Percentiles rank a stretch among this genome's conserved stretches.
phyloP scores from a whole-genome alignment of 1,140 invertebrate species.

The Achroia grisella region DNA sequence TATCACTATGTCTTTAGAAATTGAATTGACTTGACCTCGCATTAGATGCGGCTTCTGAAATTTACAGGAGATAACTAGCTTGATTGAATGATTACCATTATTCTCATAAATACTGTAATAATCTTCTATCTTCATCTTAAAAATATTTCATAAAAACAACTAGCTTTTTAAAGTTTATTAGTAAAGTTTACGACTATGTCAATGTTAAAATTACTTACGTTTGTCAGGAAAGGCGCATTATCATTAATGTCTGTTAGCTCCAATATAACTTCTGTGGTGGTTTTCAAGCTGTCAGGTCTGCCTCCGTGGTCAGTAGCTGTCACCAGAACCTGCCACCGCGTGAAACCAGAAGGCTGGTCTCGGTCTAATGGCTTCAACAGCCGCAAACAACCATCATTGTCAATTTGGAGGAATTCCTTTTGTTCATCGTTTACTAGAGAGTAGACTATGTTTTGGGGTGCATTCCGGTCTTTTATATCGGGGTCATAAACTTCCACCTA shows the following conservation, averaged over 20 bases:
- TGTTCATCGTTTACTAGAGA: constrained; percentile 82
- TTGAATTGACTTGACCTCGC: no score
- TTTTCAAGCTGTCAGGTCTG: constrained; percentile 74
- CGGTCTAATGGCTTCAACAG: constrained; percentile 88
- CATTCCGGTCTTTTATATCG: constrained; percentile 83
- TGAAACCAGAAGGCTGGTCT: constrained; percentile 84
- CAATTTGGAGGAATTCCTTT: constrained; percentile 79
- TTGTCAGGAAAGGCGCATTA: constrained; percentile 89
- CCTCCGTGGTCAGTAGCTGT: constrained; percentile 87
- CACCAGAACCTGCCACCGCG: constrained; percentile 88
- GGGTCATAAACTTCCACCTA: constrained; percentile 88
- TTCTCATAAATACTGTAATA: no score
- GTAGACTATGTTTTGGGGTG: constrained; percentile 85
- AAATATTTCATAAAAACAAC: no score
- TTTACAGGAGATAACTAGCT: no score
- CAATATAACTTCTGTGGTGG: constrained; percentile 82
- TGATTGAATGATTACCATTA: no score
- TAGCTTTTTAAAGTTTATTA: no score
- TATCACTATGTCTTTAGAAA: no score
- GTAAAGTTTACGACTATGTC: no score
- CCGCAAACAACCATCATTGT: constrained; percentile 83
- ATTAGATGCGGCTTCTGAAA: no score
- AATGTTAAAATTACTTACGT: constrained; percentile 75
- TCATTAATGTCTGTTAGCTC: constrained; percentile 90
- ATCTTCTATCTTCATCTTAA: no score